Evolutionary conservation across 2,113 vertebrate species (phyloP), one percentile per base, ranked within the genome.

Genomic region (Trogon melanurus): DNA sequence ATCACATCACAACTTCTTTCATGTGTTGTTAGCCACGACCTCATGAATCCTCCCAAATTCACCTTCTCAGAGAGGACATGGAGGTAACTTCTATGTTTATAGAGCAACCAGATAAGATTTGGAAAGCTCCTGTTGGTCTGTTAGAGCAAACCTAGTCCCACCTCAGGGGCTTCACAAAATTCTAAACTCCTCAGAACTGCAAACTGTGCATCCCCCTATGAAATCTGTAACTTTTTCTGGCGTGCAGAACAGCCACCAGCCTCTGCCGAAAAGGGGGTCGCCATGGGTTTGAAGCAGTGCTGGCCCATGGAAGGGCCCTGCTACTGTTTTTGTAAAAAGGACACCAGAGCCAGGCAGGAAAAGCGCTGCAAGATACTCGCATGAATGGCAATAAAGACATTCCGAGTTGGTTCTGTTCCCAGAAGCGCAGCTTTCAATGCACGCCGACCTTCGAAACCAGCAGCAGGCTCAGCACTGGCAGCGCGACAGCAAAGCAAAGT

Each of bases 1-100:
- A 57, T 57, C 32, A n/a, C 41, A 41, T 41, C 41, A 41, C 41
- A 41, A 41, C 41, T 41, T 51, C 50, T 61, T 23, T 64, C 36
- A 16, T 2, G 9, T 25, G 70, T 44, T 5, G 6, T 32, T 2
- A 51, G 26, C 26, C 1, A 0, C 3, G 44, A 45, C 8, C 6
- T 11, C 16, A 9, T 3, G n/a, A 53, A 60, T 54, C 38, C 53
- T 66, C 34, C 41, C 85, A 57, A 56, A 50, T 6, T 5, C 30
- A 20, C 36, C 30, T 36, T 30, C 38, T 41, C 34, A 23, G 47
- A 72, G n/a, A 44, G 11, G 47, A 50, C 30, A 11, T 0, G 3
- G 30, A 57, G 29, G 14, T 21, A 65, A 53, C n/a, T 53, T 74
- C 86, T 13, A 2, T 27, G n/a, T 21, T 71, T 30, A 62, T 1